Base-by-base conservation (phyloP, 2,888 invertebrate species). In the Patella caerulea region DNA sequence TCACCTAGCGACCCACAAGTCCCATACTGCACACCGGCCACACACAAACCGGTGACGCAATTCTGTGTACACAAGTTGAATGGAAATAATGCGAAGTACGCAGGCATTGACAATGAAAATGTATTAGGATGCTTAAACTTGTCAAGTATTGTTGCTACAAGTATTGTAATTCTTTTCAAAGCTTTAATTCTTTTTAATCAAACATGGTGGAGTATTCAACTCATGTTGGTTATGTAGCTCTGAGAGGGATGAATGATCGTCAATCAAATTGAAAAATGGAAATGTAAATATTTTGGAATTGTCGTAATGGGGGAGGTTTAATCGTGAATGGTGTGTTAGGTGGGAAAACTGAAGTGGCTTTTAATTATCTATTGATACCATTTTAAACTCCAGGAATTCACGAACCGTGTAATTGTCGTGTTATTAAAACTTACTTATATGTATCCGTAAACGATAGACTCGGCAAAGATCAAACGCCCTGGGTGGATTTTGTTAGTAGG, bases 101-200 rank as follows among this genome's bases (percentile, higher is more conserved):
- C 24, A 11, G 19, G 19, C 12, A 3, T 19, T 12, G 14, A 65
- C 65, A 65, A 65, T 65, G 24, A 4, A 65, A 24, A 24, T 65
- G 65, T 15, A 65, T 65, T 19, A 65, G 65, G 24, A 24, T 11
- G 65, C 19, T 65, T 65, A 24, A 12, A n/a, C 24, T 12, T 65
- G 65, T 19, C 65, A 65, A 24, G 65, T 19, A 65, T 65, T 65
- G 65, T 65, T 65, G 24, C 65, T 65, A 19, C 24, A 65, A 65
- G 19, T 65, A 19, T 19, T 12, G 12, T 65, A 19, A n/a, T 15
- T 14, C 65, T 19, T 65, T 65, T 65, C 65, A 65, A 65, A 11
- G 19, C 19, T 65, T 65, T 65, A 65, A 65, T 65, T 65, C 65
- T 65, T 65, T 65, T 24, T 19, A 65, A 65, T 65, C 65, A 65